Base-by-base conservation (phyloP, 2,797 vertebrate genomes). In the Clarias platycephalus region DNA sequence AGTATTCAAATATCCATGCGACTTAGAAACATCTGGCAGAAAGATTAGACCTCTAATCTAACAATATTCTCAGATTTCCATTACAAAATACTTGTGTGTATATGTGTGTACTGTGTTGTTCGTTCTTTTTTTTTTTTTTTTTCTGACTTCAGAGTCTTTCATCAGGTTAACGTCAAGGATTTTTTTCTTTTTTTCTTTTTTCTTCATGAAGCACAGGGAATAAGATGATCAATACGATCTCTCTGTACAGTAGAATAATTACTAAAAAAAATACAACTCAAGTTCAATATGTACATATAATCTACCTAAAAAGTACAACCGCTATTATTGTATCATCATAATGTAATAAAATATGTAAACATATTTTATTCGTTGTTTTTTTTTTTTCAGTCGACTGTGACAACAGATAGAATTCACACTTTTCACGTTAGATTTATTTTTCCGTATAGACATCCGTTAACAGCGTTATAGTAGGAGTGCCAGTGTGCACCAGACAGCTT, bases 1-100 rank as follows among this genome's bases (percentile, higher is more conserved):
- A 96, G 95, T 95, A 96, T 94, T 96, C 96, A 96, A 97, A 97
- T 96, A 97, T 96, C 97, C 97, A 97, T 98, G 97, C 96, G 96
- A 96, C 95, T 96, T 96, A 96, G 95, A 96, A 98, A 97, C 95
- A 97, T 95, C 95, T 97, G 95, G 95, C 95, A 91, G 90, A 91
- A 91, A 94, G 94, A 95, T 94, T 95, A 96, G 96, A 96, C 96
- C 94, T 96, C 96, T 97, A 97, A 95, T 95, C 96, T 97, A 97
- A 97, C 96, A 93, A 95, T 97, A 96, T 93, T 94, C 94, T 96
- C 96, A 92, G 83, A 77, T 88, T 88, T 92, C 90, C 92, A 94
- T 93, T 90, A 94, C 92, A 92, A 94, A 93, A 94, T 93, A 93
- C 91, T 90, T 90, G 92, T 92, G 91, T 91, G 90, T 97, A 37